Evolutionary conservation across 2,888 invertebrate genomes (phyloP).

Genomic region (Metalampra italica): DNA sequence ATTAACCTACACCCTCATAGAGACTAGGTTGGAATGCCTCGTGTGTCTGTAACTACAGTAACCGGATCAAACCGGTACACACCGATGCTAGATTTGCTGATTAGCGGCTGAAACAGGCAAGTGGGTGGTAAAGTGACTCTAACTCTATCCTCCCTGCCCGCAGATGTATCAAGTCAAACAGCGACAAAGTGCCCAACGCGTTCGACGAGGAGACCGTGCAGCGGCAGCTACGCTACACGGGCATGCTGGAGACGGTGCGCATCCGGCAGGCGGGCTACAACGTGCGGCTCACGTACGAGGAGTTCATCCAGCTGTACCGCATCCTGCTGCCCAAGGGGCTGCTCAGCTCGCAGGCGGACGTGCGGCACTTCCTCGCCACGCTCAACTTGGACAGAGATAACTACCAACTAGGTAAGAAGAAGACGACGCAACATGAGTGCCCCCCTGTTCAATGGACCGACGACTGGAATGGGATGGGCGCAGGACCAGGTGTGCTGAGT

Average conservation of each 20-base stretch:
- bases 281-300: slow-evolving; percentile 94
- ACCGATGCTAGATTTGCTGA: too few species aligned
- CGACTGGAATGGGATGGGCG: too few species aligned
- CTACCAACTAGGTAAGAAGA: slow-evolving; percentile 86
- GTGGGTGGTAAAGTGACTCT: too few species aligned
- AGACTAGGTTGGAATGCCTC: too few species aligned
- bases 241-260: slow-evolving; percentile 97
- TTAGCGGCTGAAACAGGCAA: too few species aligned
- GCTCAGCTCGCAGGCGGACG: slow-evolving; percentile 91
- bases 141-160: not conserved
- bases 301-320: slow-evolving; percentile 95
- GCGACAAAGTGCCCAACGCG: slow-evolving; percentile 93
- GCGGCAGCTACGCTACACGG: slow-evolving; percentile 92
- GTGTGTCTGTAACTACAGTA: too few species aligned
- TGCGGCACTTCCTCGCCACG: slow-evolving; percentile 89
- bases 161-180: slow-evolving; percentile 97
- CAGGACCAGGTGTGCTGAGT: too few species aligned
- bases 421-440: not conserved
- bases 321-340: slow-evolving; percentile 93
- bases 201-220: slow-evolving; percentile 97
- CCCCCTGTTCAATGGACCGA: too few species aligned
- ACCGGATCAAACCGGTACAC: too few species aligned
- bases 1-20: too few species aligned
- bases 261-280: slow-evolving; percentile 97
- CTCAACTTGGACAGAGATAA: slow-evolving; percentile 92